Base-by-base conservation (phyloP, 2,888 invertebrate species). In the Ametastegia equiseti region DNA sequence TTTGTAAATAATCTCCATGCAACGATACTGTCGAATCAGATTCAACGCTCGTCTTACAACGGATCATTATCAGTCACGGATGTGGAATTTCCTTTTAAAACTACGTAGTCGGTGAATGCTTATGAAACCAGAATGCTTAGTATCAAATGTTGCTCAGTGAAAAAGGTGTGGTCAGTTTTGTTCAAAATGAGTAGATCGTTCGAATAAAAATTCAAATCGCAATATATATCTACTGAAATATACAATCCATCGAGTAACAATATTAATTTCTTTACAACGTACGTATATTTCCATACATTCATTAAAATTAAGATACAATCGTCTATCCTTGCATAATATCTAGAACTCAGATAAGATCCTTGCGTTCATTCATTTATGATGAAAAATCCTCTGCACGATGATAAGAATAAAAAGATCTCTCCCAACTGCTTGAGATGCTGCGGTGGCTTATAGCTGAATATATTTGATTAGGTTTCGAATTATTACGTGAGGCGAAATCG, bases 21-120 rank as follows among this genome's bases (percentile, higher is more conserved):
- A 67, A 60, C 30, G 15, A 60, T 60, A 30, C 30, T 71, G 71
- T 47, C 47, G 23, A 47, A 45, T 67, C 11, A 15, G 27, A 71
- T 27, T 71, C 45, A 36, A 27, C 23, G 45, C 47, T 15, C 30
- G 45, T 36, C 75, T 54, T 54, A 19, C 13, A 33, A n/a, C 36
- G 50, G 54, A 78, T 57, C 60, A 42, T 81, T 83, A 82, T 83
- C 82, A 65, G 30, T 1, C 39, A 27, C 83, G 84, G 84, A 84
- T 81, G 82, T 82, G 73, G 82, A 63, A 80, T 81, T 83, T 84
- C 84, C 84, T 84, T 82, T 75, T 33, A 60, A 33, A 57, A 30
- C 30, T 30, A 82, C 45, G 69, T 45, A 60, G 81, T 42, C 54
- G 13, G 9, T 57, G 50, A 13, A 54, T 19, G 57, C 39, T 42